Percentiles rank a stretch among this genome's conserved stretches.
These are phyloP conservation scores for Ctenoplectra terminalis DNA, from an alignment of 1,140 invertebrate genomes.

Conservation along the genomic window DNA sequence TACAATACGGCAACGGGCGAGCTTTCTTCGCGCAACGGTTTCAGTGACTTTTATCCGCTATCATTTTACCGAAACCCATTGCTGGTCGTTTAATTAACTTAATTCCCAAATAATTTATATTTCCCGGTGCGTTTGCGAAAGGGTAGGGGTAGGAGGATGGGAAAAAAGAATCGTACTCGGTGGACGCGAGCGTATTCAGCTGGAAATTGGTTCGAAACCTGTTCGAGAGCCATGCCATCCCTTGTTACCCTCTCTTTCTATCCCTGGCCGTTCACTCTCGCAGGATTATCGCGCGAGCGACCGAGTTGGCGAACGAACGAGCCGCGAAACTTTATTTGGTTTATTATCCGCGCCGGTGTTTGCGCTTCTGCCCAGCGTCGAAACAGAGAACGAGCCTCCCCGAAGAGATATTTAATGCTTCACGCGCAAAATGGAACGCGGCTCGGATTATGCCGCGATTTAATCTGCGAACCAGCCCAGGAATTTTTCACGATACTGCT, in stretches of 20 bases:
- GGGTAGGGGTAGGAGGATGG: no score
- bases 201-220: constrained; percentile 58
- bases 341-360: constrained; percentile 43
- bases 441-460: constrained; percentile 53
- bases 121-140: background rate
- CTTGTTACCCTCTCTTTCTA: background rate
- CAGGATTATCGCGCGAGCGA: constrained; percentile 10
- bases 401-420: constrained; percentile 48
- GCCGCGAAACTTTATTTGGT: constrained; percentile 39
- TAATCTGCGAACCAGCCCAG: constrained; percentile 59
- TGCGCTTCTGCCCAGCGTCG: constrained; percentile 47
- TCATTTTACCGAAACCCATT: background rate
- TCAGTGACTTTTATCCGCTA: background rate
- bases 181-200: constrained; percentile 15
- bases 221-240: constrained; percentile 12
- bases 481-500: constrained; percentile 49
- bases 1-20: background rate
- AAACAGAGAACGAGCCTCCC: constrained; percentile 30
- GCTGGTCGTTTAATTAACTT: constrained; percentile 39
- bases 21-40: background rate
- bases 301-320: constrained; percentile 14
- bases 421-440: constrained; percentile 42
- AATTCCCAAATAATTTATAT: constrained; percentile 46
- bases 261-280: background rate
- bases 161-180: constrained; percentile 9